Conservation (phyloP, 37 sponge, comb jelly and placozoan species). For the Ianthella basta region DNA sequence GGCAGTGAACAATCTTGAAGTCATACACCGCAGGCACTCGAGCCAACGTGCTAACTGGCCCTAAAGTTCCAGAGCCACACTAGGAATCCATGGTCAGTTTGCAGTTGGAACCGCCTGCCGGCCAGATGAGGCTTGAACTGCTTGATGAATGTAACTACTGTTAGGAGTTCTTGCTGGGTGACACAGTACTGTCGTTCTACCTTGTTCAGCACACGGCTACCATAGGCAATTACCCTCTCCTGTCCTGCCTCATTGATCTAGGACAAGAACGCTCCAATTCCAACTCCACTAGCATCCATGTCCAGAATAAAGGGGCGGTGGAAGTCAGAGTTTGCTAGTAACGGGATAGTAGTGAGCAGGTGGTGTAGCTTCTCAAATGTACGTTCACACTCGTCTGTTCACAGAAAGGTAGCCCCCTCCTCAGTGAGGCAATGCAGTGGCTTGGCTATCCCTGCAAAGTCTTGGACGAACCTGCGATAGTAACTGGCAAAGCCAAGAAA, state of each 20-base stretch:
- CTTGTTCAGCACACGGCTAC: slow-evolving; percentile 35
- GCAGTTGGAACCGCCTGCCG: slow-evolving; percentile 26
- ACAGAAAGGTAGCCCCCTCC: slow-evolving; percentile 6
- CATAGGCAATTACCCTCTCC: slow-evolving; percentile 28
- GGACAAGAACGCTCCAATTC: slow-evolving; percentile 33
- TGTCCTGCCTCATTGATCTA: slow-evolving; percentile 24
- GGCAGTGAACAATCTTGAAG: slow-evolving; percentile 34
- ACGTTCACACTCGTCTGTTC: slow-evolving; percentile 28
- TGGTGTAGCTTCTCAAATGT: slow-evolving; percentile 31
- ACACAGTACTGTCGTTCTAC: slow-evolving; percentile 33
- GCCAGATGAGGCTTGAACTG: slow-evolving; percentile 27
- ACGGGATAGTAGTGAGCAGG: slow-evolving; percentile 15
- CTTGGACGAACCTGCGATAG: slow-evolving; percentile 37
- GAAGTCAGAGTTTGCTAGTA: slow-evolving; percentile 47
- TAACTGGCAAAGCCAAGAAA: slow-evolving; percentile 50
- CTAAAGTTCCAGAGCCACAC: slow-evolving; percentile 34
- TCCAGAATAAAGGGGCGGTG: slow-evolving; percentile 37
- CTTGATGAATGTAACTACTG: slow-evolving; percentile 35
- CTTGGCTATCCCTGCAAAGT: slow-evolving; percentile 43
- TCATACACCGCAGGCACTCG: slow-evolving; percentile 31
- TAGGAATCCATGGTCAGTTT: slow-evolving; percentile 44
- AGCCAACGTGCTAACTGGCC: slow-evolving; percentile 49
- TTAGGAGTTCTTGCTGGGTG: slow-evolving; percentile 32
- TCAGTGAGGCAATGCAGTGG: slow-evolving; percentile 40
- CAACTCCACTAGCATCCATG: slow-evolving; percentile 44